Evolutionary conservation across 2,797 vertebrate species (phyloP).

Genomic region (Channallabes apus): DNA sequence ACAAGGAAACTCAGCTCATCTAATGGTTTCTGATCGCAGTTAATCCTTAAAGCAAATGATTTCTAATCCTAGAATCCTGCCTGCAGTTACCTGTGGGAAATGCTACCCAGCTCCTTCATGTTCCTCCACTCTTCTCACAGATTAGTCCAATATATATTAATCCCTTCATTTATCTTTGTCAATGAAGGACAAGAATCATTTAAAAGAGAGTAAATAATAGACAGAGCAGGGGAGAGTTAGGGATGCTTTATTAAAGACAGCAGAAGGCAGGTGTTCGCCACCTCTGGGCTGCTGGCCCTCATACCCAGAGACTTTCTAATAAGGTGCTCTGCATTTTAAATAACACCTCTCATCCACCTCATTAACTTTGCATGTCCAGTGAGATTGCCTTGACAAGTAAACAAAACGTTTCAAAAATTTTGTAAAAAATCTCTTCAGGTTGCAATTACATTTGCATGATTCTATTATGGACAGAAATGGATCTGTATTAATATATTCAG

Average conservation of each 20-base stretch:
- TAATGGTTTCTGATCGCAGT: constrained; percentile 89
- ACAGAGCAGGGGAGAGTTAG: constrained; percentile 72
- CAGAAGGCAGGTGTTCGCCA: constrained; percentile 86
- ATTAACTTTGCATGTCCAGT: constrained; percentile 78
- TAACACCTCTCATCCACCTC: constrained; percentile 69
- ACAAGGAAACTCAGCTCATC: constrained; percentile 80
- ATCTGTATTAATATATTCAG: constrained; percentile 30
- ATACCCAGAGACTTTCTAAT: constrained; percentile 79
- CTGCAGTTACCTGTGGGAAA: constrained; percentile 96
- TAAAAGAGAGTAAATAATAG: constrained; percentile 88
- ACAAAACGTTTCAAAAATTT: constrained; percentile 66
- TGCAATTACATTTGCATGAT: constrained; percentile 11
- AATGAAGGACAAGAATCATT: constrained; percentile 84
- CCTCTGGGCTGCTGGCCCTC: constrained; percentile 73
- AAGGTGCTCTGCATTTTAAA: constrained; percentile 78
- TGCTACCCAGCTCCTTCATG: constrained; percentile 83
- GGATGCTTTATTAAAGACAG: constrained; percentile 78
- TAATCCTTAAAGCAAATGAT: constrained; percentile 96
- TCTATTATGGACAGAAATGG: neutral
- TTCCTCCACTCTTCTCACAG: constrained; percentile 78
- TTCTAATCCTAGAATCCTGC: constrained; percentile 93
- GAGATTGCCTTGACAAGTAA: constrained; percentile 66
- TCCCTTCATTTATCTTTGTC: constrained; percentile 83
- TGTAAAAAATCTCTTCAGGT: constrained; percentile 54
- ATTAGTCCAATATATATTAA: constrained; percentile 95